Evolutionary conservation across 2,113 vertebrate genomes (phyloP).

Genomic region (Bothrops jararaca): DNA sequence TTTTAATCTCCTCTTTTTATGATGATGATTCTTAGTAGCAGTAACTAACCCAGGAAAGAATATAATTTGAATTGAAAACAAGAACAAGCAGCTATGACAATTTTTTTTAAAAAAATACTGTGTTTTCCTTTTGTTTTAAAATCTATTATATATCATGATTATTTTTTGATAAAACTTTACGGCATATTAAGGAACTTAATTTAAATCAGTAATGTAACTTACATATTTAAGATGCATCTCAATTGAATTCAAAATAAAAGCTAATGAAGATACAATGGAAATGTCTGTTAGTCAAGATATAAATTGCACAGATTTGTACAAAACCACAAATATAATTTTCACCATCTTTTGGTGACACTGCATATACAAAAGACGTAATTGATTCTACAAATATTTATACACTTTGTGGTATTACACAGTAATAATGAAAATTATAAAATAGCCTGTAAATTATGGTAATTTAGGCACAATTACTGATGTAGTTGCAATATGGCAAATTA

Average conservation of each 20-base stretch:
- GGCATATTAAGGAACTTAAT: neutral
- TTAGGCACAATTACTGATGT: neutral
- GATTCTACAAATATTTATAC: neutral
- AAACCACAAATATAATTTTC: neutral
- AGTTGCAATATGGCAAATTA: neutral
- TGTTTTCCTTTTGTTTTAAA: slow-evolving; percentile 1
- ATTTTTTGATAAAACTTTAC: neutral
- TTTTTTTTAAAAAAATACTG: neutral
- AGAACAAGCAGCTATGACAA: neutral
- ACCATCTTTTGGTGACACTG: neutral
- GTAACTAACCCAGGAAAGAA: neutral
- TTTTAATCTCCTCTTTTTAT: neutral
- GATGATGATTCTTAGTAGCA: neutral
- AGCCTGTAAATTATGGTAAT: neutral
- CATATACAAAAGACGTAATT: neutral
- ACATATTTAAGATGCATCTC: neutral
- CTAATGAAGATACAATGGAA: neutral
- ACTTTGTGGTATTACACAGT: neutral
- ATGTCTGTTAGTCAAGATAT: neutral
- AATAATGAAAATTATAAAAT: neutral
- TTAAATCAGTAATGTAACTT: neutral
- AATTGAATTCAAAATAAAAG: neutral
- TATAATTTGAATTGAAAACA: neutral
- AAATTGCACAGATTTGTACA: neutral
- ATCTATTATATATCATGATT: neutral